Base-by-base conservation (phyloP, 2,888 invertebrate genomes). In the Sinodicranocentrus sp. region DNA sequence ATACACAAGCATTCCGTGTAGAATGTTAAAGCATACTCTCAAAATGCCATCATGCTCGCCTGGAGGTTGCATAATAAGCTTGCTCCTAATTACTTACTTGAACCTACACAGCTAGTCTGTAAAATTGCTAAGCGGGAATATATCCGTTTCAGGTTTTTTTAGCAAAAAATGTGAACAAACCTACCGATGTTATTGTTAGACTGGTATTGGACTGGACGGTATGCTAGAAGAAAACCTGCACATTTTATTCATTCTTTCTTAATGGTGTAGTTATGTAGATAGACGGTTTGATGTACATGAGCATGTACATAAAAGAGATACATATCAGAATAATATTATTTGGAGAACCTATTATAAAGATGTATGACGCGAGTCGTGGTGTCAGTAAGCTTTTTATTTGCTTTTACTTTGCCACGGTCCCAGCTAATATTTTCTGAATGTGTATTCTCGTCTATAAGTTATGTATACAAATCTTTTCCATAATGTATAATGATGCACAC, bases 261-360 rank as follows among this genome's bases (percentile, higher is more conserved):
- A 71, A 79, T 79, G 65, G 72, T 63, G n/a, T 65, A 28, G 72
- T 79, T 63, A 71, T 71, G 63, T 71, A 79, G 79, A 79, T 79
- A 71, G 70, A 79, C 63, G 61, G 71, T 33, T 63, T 43, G 54
- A 72, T 79, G 71, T 72, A 39, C 61, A 48, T 63, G 78, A 71
- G 65, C 43, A 79, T 70, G n/a, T n/a, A 79, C 61, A 71, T 19
- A 44, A 52, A 52, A 63, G 63, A 72, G 72, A 72, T 71, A 63
- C 71, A 72, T 79, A 71, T 71, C 79, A 63, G 21, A 48, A 65
- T 39, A 59, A 63, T 63, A 63, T 59, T 59, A 19, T 67, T 79
- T 72, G 52, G 54, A 59, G 65, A 52, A 54, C 33, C 65, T 61
- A 63, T 63, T 79, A 79, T 79, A 28, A 71, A 79, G 72, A 71